Percentiles rank a stretch among this genome's conserved stretches.
phyloP scores from a whole-genome alignment of 2,888 invertebrate genomes.

The Coleophora flavipennella region DNA sequence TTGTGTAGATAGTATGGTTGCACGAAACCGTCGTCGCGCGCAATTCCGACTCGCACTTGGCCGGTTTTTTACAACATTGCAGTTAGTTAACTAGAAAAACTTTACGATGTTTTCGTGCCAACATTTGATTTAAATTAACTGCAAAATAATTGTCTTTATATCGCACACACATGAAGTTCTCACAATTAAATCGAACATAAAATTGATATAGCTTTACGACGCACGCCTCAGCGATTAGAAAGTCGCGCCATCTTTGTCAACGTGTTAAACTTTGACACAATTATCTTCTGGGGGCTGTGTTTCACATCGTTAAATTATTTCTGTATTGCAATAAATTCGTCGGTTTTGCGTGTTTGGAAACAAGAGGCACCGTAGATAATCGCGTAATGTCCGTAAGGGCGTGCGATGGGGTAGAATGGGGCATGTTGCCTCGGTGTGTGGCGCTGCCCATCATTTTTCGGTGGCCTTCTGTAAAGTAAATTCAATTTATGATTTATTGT shows the following conservation, averaged over 20 bases:
- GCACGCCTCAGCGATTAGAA: slow-evolving; percentile 57
- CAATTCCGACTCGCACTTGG: no score
- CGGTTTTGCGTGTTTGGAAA: slow-evolving; percentile 57
- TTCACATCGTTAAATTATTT: slow-evolving; percentile 68
- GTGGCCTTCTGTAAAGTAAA: no score
- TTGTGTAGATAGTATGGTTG: no score
- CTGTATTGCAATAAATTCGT: slow-evolving; percentile 65
- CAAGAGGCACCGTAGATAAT: slow-evolving; percentile 58
- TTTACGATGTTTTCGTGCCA: no score
- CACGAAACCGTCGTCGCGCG: no score
- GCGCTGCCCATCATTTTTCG: slow-evolving; percentile 29
- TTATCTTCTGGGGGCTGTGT: slow-evolving; percentile 49
- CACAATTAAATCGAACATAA: slow-evolving; percentile 59
- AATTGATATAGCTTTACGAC: slow-evolving; percentile 49
- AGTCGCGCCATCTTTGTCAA: slow-evolving; percentile 56
- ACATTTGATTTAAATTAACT: slow-evolving; percentile 28
- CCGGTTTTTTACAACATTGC: no score
- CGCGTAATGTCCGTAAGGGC: slow-evolving; percentile 52
- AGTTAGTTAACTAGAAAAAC: no score
- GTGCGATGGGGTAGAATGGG: slow-evolving; percentile 28
- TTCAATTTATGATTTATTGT: no score
- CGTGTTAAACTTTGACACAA: slow-evolving; percentile 71
- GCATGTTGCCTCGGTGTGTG: slow-evolving; percentile 24
- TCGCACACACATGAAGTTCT: slow-evolving; percentile 28
- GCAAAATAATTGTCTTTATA: slow-evolving; percentile 28